Percentiles rank a stretch among this genome's conserved stretches.
These are phyloP conservation scores for Chrysogorgia sp. DNA, from an alignment of 92 coral and sea anemone genomes.

Conservation along the genomic window DNA sequence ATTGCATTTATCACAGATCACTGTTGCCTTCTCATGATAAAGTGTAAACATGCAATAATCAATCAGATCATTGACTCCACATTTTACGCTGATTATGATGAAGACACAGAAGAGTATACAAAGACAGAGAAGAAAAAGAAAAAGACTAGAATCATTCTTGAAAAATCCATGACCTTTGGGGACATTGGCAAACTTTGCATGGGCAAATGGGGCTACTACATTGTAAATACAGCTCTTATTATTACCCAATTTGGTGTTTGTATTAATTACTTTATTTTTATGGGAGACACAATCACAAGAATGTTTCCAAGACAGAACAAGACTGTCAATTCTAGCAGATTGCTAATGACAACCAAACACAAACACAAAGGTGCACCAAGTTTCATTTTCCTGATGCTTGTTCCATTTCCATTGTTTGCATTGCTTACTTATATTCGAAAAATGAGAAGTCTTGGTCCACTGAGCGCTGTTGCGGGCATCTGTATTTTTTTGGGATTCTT, in stretches of 20 bases:
- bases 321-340: slow-evolving; percentile 12
- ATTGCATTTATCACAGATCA: slow-evolving; percentile 89
- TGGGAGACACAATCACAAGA: slow-evolving; percentile 81
- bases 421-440: slow-evolving; percentile 83
- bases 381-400: slow-evolving; percentile 71
- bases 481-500: slow-evolving; percentile 86
- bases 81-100: neutral
- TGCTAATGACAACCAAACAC: neutral
- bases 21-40: slow-evolving; percentile 89
- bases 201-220: slow-evolving; percentile 72
- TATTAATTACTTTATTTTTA: slow-evolving; percentile 87
- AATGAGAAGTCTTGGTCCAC: slow-evolving; percentile 86
- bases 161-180: slow-evolving; percentile 65
- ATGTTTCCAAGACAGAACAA: slow-evolving; percentile 61
- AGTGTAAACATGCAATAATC: slow-evolving; percentile 91
- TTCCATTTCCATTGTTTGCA: slow-evolving; percentile 85
- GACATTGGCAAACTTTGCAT: slow-evolving; percentile 85
- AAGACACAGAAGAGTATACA: slow-evolving; percentile 58
- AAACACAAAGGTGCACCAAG: slow-evolving; percentile 62
- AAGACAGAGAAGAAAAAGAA: slow-evolving; percentile 69
- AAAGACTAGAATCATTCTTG: neutral
- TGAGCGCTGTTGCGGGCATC: slow-evolving; percentile 90
- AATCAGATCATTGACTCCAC: slow-evolving; percentile 63
- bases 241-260: slow-evolving; percentile 86
- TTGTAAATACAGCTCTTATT: slow-evolving; percentile 83